Conservation (phyloP, 2,797 vertebrate genomes). For the Lerista edwardsae region DNA sequence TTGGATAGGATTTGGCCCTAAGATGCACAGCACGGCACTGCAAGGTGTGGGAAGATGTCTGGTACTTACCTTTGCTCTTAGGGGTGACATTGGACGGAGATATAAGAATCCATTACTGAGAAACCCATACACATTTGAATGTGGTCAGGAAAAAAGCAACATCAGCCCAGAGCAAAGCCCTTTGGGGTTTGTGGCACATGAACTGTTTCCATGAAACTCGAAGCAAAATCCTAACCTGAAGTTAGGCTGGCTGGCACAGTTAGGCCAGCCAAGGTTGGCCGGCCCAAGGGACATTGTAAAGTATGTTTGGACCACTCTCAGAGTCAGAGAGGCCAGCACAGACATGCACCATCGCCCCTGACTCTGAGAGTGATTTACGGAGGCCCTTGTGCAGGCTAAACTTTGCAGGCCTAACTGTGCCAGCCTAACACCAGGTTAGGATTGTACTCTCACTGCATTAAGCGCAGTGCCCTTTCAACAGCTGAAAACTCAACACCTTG, state of each 20-base stretch:
- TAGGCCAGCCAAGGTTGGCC: no score
- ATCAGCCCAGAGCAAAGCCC: constrained; percentile 41
- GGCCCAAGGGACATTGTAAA: no score
- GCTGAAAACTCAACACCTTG: not conserved
- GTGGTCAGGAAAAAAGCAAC: constrained; percentile 46
- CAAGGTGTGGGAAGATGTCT: constrained; percentile 9
- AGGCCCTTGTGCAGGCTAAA: no score
- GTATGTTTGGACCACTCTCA: no score
- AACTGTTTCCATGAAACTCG: constrained; percentile 45
- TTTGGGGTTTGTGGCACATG: constrained; percentile 19
- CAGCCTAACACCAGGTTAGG: no score
- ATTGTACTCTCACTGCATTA: not conserved
- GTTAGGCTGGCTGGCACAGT: no score
- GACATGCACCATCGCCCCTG: no score
- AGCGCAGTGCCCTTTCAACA: not conserved
- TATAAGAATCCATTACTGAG: constrained; percentile 28
- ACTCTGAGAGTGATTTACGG: no score
- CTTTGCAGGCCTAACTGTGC: no score
- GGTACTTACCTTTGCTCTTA: constrained; percentile 44
- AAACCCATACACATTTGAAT: constrained; percentile 55
- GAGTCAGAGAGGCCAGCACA: no score
- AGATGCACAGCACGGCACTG: constrained; percentile 66
- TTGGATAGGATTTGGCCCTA: constrained; percentile 9
- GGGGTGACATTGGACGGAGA: constrained; percentile 43
- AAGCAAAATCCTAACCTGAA: no score